Evolutionary conservation across 2,113 vertebrate genomes (phyloP).

Genomic region (Hyperopisus bebe): DNA sequence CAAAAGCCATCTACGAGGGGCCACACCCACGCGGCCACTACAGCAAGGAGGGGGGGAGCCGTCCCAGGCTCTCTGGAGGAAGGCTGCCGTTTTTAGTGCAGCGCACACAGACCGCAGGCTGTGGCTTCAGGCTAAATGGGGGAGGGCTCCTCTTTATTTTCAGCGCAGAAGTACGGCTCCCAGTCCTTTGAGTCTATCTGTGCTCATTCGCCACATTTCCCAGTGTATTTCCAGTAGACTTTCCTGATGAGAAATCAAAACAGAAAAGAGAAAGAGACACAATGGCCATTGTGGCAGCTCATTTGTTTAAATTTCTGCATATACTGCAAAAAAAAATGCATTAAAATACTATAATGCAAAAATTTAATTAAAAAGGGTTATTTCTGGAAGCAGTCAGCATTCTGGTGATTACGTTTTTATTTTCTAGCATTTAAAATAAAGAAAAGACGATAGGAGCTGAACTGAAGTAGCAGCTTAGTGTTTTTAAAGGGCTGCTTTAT

Average conservation of each 20-base stretch:
- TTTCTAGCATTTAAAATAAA: background rate
- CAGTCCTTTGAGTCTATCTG: slow-evolving; percentile 4
- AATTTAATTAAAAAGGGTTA: background rate
- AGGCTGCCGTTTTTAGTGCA: slow-evolving; percentile 69
- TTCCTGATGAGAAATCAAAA: background rate
- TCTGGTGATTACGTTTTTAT: background rate
- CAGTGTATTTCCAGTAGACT: background rate
- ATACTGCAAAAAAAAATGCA: background rate
- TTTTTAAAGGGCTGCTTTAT: slow-evolving; percentile 28
- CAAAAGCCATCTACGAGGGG: slow-evolving; percentile 70
- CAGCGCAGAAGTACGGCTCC: slow-evolving; percentile 32
- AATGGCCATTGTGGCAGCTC: background rate
- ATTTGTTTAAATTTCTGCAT: background rate
- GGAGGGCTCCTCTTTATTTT: slow-evolving; percentile 51
- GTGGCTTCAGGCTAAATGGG: slow-evolving; percentile 56
- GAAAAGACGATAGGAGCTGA: background rate
- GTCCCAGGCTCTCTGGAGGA: slow-evolving; percentile 61
- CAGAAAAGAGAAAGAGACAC: background rate
- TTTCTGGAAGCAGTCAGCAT: background rate
- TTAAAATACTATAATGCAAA: background rate
- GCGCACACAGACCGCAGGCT: slow-evolving; percentile 60
- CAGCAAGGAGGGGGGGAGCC: slow-evolving; percentile 54
- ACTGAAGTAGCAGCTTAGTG: slow-evolving; percentile 15
- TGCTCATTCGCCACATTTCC: background rate
- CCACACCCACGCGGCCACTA: slow-evolving; percentile 71